Evolutionary conservation across 2,113 vertebrate species (phyloP).

Genomic region (Pipra filicauda): DNA sequence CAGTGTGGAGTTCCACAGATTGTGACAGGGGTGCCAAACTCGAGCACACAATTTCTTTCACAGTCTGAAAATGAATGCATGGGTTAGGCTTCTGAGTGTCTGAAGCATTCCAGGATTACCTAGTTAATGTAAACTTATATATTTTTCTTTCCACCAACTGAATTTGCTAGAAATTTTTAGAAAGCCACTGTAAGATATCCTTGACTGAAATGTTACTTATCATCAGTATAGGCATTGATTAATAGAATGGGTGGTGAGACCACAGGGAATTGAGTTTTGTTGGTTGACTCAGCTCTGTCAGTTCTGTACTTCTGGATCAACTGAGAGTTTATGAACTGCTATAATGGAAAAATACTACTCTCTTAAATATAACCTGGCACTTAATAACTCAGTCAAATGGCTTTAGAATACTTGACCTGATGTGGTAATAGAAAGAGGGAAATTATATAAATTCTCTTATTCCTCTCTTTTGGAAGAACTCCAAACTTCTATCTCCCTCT

Average conservation of each 20-base stretch:
- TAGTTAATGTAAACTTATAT: background rate
- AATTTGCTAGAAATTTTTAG: background rate
- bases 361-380: background rate
- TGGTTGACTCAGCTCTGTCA: background rate
- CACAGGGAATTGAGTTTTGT: background rate
- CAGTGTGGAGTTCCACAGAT: fast-evolving
- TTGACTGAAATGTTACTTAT: background rate
- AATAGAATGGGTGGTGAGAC: background rate
- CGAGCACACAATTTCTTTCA: background rate
- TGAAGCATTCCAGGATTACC: background rate
- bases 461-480: background rate
- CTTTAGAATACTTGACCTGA: background rate
- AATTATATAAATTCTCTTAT: background rate
- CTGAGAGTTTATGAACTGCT: background rate
- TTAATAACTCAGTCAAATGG: background rate
- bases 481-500: background rate
- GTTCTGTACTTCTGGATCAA: background rate
- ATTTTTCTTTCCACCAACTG: background rate
- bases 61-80: background rate
- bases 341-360: background rate
- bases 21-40: background rate
- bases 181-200: background rate
- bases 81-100: background rate
- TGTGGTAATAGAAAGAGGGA: background rate
- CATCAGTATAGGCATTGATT: background rate